A percentile compares a stretch with the other conserved stretches of the same genome.
phyloP scores from a whole-genome alignment of 2,797 vertebrate genomes.

The Sebastes steindachneri region DNA sequence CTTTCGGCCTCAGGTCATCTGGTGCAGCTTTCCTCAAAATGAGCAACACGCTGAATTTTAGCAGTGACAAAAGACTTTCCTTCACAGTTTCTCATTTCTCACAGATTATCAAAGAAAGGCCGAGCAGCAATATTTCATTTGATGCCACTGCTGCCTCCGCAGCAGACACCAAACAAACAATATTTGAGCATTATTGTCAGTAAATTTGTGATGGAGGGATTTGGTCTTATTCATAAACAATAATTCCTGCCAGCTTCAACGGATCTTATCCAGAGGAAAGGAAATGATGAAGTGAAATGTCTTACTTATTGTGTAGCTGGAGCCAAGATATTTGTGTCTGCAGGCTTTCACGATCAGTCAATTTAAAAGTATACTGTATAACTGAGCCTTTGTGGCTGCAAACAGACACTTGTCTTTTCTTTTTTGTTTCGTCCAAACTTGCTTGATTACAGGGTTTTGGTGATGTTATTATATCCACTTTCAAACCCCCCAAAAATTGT shows the following conservation, averaged over 20 bases:
- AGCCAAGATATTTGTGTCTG: constrained; percentile 40
- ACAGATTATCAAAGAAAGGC: constrained; percentile 62
- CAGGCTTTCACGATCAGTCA: constrained; percentile 18
- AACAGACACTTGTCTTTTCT: constrained; percentile 15
- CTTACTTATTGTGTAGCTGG: constrained; percentile 53
- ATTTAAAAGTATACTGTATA: constrained; percentile 19
- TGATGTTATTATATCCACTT: constrained; percentile 12
- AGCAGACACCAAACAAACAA: constrained; percentile 68
- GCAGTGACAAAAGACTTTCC: constrained; percentile 38
- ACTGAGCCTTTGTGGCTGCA: constrained; percentile 3
- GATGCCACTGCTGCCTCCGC: constrained; percentile 51
- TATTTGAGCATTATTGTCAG: constrained; percentile 67
- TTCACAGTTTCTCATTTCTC: constrained; percentile 48
- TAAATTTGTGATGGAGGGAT: constrained; percentile 61
- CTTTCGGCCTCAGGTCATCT: neutral
- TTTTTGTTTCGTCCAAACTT: neutral
- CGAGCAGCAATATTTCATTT: constrained; percentile 75
- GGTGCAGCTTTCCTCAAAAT: constrained; percentile 27
- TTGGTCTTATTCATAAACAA: constrained; percentile 56
- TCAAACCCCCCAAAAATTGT: neutral
- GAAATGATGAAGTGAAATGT: constrained; percentile 54
- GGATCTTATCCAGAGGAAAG: constrained; percentile 41
- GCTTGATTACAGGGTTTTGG: constrained; percentile 19
- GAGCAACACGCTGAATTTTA: neutral
- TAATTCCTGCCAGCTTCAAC: constrained; percentile 33